These are phyloP conservation scores for Gambusia holbrooki DNA, from an alignment of 2,113 vertebrate genomes.

Conservation along the genomic window DNA sequence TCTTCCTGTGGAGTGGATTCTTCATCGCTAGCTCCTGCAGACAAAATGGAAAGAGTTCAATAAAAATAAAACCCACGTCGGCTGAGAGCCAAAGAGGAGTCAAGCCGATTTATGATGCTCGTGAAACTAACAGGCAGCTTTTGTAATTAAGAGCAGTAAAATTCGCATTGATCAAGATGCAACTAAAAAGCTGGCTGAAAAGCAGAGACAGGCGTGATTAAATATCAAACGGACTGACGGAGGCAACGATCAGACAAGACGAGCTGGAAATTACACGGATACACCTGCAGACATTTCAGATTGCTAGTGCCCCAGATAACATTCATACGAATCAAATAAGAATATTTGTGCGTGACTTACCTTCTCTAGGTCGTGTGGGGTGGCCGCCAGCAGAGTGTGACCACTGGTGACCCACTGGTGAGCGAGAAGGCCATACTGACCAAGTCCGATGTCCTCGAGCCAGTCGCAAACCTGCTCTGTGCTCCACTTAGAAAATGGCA, in stretches of 20 bases:
- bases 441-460: conserved; percentile 92
- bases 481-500: conserved; percentile 91
- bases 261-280: conserved; percentile 12
- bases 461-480: conserved; percentile 92
- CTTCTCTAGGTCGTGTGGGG: conserved; percentile 93
- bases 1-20: conserved; percentile 94
- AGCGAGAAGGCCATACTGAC: conserved; percentile 88
- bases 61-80: neutral
- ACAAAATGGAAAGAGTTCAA: neutral
- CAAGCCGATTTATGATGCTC: neutral
- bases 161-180: conserved; percentile 36
- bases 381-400: conserved; percentile 88
- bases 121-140: neutral
- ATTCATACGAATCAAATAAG: neutral
- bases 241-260: conserved; percentile 47
- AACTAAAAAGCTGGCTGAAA: conserved; percentile 51
- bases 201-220: conserved; percentile 45
- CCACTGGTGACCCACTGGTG: conserved; percentile 90
- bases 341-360: conserved; percentile 69
- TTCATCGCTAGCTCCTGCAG: conserved; percentile 92
- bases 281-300: neutral
- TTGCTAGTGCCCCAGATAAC: neutral
- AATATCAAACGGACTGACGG: conserved; percentile 27
- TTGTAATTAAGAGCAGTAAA: conserved; percentile 14
- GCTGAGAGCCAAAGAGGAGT: neutral